Base-by-base conservation (phyloP, 1,140 invertebrate genomes). In the Drosophila ficusphila region DNA sequence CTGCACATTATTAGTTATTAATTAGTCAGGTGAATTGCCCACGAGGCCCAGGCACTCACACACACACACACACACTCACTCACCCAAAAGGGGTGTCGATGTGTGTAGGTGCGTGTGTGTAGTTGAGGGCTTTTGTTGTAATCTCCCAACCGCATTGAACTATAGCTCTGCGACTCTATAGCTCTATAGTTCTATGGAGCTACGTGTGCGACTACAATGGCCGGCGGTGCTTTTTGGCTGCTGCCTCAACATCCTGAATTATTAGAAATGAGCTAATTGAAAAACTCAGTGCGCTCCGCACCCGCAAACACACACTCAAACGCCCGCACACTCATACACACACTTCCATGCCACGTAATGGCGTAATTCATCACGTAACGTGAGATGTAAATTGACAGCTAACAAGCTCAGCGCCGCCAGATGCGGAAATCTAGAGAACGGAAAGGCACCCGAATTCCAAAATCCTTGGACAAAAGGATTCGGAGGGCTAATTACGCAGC, bases 1-100 rank as follows among this genome's bases (percentile, higher is more conserved):
- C 81, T 85, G 81, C 81, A 85, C 81, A 85, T 86, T 79, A 85
- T 85, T 85, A 85, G 81, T 85, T 86, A 85, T 86, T 86, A 85
- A 85, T 85, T 85, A 85, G 81, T 68, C 57, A 64, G 72, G 70
- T 65, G 71, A 67, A 44, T 64, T 74, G 71, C 57, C 47, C 69
- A 53, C 56, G 41, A 71, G 68, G 54, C 25, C 25, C 21, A 0
- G 39, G 12, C 39, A 58, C 25, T 11, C 51, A 53, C 52, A 56
- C 52, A 29, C 25, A 16, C 33, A 19, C 11, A 36, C 8, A 0
- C 27, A 21, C 18, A n/a, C 23, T 4, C 23, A 14, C 21, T 0
- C 25, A 4, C 9, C n/a, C n/a, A n/a, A n/a, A n/a, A n/a, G n/a
- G n/a, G n/a, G n/a, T n/a, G n/a, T n/a, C n/a, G n/a, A n/a, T n/a